phyloP scores from a whole-genome alignment of 1,140 invertebrate genomes.

The Microplitis mediator region DNA sequence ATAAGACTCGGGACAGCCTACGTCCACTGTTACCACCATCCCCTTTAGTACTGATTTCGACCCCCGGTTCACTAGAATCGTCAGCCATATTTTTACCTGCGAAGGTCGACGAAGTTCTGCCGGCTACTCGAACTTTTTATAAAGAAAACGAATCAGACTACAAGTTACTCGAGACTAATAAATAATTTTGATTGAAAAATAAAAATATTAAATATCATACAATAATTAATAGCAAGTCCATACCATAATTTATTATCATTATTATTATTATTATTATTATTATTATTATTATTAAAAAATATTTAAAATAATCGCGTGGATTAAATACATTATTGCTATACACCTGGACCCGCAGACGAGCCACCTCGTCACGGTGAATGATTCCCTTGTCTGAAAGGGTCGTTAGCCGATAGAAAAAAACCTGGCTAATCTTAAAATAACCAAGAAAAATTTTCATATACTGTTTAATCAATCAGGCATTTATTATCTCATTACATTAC shows the following conservation, averaged over 20 bases:
- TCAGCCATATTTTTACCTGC: constrained; percentile 27
- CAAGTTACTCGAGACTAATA: too few relatives aligned
- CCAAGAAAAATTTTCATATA: background rate
- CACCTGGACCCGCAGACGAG: constrained; percentile 45
- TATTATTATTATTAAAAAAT: too few relatives aligned
- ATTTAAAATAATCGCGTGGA: too few relatives aligned
- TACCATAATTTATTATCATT: too few relatives aligned
- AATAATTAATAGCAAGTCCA: too few relatives aligned
- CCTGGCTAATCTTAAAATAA: background rate
- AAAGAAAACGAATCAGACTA: background rate
- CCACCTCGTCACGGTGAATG: constrained; percentile 21
- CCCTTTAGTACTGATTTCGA: constrained; percentile 19
- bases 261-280: too few relatives aligned
- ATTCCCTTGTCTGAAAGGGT: constrained; percentile 10
- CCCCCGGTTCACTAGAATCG: background rate
- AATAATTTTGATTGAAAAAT: too few relatives aligned
- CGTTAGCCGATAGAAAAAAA: constrained; percentile 9
- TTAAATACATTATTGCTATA: background rate
- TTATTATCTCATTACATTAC: constrained; percentile 54
- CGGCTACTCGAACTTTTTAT: background rate
- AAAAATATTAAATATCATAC: too few relatives aligned
- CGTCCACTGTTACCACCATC: constrained; percentile 21
- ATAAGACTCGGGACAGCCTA: background rate
- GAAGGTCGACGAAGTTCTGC: background rate
- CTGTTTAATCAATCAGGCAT: constrained; percentile 38